Conservation (phyloP, 2,797 vertebrate genomes). For the Cephalopachus bancanus region DNA sequence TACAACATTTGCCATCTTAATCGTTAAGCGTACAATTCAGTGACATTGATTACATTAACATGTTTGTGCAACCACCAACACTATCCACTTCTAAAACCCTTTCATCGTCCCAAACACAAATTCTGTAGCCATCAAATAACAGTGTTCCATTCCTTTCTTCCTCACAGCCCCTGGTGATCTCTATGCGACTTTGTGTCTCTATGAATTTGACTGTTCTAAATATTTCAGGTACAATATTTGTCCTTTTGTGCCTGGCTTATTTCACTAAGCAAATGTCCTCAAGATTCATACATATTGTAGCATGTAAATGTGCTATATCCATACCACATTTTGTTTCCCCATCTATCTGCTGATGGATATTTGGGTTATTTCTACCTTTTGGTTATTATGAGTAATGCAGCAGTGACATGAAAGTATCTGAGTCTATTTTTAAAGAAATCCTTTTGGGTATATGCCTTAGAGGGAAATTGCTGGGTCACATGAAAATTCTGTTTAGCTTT, state of each 20-base stretch:
- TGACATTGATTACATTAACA: not conserved
- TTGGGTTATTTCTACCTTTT: not conserved
- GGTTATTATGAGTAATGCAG: not conserved
- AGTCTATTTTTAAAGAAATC: not conserved
- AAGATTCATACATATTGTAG: not conserved
- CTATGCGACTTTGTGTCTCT: not conserved
- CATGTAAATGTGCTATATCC: not conserved
- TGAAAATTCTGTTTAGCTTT: not conserved
- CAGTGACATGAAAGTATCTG: not conserved
- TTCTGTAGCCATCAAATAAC: not conserved
- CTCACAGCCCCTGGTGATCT: not conserved
- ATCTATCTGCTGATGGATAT: not conserved
- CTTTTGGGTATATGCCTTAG: not conserved
- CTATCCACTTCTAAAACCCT: not conserved
- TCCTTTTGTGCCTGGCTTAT: not conserved
- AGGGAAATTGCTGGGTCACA: not conserved
- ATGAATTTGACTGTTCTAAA: not conserved
- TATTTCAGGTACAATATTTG: not conserved
- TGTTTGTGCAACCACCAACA: not conserved
- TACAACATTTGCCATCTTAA: not conserved
- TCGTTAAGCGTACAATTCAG: not conserved
- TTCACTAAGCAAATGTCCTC: not conserved
- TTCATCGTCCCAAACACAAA: not conserved
- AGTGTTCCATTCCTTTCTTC: not conserved
- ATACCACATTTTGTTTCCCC: not conserved